Base-by-base conservation (phyloP, 92 coral and sea anemone species). In the Paragorgia papillata region DNA sequence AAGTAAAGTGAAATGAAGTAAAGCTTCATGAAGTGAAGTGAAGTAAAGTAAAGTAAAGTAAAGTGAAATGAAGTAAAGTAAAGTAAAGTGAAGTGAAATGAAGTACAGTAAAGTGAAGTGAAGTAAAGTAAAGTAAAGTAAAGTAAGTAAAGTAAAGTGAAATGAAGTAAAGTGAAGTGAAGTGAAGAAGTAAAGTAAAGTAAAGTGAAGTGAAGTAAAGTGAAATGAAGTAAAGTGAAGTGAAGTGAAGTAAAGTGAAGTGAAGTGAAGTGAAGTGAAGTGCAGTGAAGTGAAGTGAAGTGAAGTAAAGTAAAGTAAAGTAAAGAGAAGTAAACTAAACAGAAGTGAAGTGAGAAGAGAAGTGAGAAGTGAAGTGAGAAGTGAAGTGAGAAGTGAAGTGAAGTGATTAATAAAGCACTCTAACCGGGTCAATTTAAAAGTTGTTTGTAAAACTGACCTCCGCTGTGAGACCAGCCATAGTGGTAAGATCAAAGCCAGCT, bases 401-500 rank as follows among this genome's bases (percentile, higher is more conserved):
- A 6, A 71, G 37, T 71, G 62, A 20, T 48, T n/a, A n/a, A n/a
- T n/a, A n/a, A n/a, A n/a, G n/a, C n/a, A n/a, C n/a, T n/a, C n/a
- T n/a, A n/a, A n/a, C n/a, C n/a, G n/a, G n/a, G n/a, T n/a, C n/a
- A n/a, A n/a, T n/a, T n/a, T n/a, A 37, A 4, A 37, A 37, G 10
- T 10, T 10, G 43, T 60, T 2, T 10, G 6, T 5, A n/a, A 19
- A 10, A 17, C 80, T 68, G 80, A 95, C 99, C 94, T 95, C 95
- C 24, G 96, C 80, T 1, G 99, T 95, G 18, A 95, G 79, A 24
- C 92, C 99, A 33, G 48, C 79, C 62, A 95, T 69, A 65, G 92
- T 86, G 13, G 86, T 82, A 89, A 95, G 84, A 80, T 95, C 99
- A 51, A 95, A 95, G 21, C 99, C 99, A 66, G 91, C 99, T 30